These are phyloP conservation scores for Ceryle rudis DNA, from an alignment of 2,797 vertebrate species.

Conservation along the genomic window DNA sequence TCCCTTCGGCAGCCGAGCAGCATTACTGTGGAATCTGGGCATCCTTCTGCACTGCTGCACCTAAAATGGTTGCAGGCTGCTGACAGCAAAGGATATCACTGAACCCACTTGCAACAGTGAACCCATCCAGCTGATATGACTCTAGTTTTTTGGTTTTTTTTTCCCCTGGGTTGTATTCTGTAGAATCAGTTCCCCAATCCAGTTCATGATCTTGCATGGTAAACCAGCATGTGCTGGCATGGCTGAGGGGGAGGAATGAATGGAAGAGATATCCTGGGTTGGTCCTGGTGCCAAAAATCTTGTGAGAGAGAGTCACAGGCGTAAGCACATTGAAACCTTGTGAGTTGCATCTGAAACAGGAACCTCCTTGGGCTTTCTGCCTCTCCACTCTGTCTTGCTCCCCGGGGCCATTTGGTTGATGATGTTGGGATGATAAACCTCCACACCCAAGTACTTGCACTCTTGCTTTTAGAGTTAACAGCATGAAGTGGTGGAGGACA, in stretches of 20 bases:
- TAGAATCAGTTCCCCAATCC: neutral
- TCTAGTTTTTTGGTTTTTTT: neutral
- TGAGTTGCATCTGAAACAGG: neutral
- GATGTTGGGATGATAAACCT: neutral
- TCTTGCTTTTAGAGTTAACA: neutral
- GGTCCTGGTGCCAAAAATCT: neutral
- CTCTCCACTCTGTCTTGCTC: neutral
- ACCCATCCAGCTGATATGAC: neutral
- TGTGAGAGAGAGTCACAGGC: neutral
- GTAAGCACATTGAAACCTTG: neutral
- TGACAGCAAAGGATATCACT: rapidly evolving
- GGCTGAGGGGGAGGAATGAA: neutral
- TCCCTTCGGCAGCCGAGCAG: neutral
- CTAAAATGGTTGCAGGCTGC: neutral
- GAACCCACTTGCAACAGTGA: neutral
- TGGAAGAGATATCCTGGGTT: neutral
- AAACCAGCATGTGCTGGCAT: neutral
- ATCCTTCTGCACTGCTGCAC: neutral
- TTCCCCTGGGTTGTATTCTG: neutral
- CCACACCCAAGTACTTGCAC: neutral
- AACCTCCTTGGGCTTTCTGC: neutral
- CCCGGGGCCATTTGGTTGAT: neutral
- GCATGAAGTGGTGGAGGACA: neutral
- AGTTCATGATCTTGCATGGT: neutral
- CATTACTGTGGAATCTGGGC: neutral